These are phyloP conservation scores for Penaeus vannamei DNA, from an alignment of 1,140 invertebrate species.

Conservation along the genomic window DNA sequence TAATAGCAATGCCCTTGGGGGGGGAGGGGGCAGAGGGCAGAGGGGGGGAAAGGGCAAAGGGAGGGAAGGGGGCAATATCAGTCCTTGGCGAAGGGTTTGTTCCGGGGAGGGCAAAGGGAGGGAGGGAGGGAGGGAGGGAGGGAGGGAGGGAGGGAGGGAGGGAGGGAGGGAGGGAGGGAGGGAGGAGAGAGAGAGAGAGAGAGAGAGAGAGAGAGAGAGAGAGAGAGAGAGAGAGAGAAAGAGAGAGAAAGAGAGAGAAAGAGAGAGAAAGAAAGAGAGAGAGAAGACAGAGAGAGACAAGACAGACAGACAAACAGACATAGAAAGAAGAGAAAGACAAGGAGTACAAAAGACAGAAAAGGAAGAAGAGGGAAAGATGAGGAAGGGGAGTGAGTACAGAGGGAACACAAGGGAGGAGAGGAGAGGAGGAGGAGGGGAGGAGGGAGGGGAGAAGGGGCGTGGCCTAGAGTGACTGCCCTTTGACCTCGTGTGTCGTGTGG, in stretches of 20 bases:
- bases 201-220: not conserved
- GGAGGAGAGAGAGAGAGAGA: not conserved
- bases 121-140: not conserved
- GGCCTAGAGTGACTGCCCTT: too few species aligned
- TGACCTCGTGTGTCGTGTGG: too few species aligned
- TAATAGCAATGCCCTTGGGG: too few species aligned
- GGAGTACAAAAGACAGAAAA: not conserved
- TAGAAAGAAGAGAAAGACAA: not conserved
- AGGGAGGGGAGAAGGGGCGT: not conserved
- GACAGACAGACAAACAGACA: constrained; percentile 10
- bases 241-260: not conserved
- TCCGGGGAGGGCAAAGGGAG: not conserved
- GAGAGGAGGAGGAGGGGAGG: not conserved
- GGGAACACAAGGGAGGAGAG: not conserved
- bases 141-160: not conserved
- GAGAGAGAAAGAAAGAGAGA: too few species aligned
- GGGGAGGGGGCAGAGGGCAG: not conserved
- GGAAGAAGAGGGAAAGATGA: not conserved
- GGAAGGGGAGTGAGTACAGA: not conserved
- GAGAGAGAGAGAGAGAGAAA: not conserved
- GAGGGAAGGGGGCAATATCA: not conserved
- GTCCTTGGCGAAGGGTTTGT: too few species aligned
- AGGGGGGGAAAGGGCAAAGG: not conserved
- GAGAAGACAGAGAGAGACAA: not conserved
- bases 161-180: not conserved